Evolutionary conservation across 2,888 invertebrate genomes (phyloP).

Genomic region (Rugalucina vietnamica): DNA sequence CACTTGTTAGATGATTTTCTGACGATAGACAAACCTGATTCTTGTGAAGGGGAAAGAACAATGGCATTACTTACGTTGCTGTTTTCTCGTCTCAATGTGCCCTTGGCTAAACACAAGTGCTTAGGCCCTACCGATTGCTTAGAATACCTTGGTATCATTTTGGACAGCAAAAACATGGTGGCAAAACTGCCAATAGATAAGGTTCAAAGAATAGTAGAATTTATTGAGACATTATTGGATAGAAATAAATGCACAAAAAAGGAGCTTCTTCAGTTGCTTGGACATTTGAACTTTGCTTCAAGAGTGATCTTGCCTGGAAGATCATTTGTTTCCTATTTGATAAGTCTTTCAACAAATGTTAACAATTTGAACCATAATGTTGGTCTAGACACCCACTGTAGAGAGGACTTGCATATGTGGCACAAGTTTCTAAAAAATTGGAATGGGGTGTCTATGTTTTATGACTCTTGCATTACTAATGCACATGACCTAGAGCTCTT

Average conservation of each 20-base stretch:
- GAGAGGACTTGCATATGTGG: background rate
- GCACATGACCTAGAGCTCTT: too few relatives aligned
- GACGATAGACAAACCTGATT: conserved; percentile 21
- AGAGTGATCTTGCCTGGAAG: background rate
- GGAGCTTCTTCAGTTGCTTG: background rate
- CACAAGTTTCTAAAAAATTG: background rate
- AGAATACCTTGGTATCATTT: conserved; percentile 53
- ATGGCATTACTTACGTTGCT: conserved; percentile 42
- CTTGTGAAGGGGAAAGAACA: conserved; percentile 23
- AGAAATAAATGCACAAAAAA: background rate
- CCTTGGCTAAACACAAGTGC: conserved; percentile 42
- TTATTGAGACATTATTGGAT: background rate
- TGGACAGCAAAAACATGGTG: conserved; percentile 50
- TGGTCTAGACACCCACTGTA: background rate
- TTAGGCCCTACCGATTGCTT: conserved; percentile 34
- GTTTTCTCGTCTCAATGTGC: conserved; percentile 45
- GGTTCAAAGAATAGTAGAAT: conserved; percentile 18
- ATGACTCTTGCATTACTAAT: too few relatives aligned
- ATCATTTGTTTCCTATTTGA: background rate
- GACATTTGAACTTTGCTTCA: too few relatives aligned
- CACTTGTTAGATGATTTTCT: conserved; percentile 56
- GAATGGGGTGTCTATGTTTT: too few relatives aligned
- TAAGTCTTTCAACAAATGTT: background rate
- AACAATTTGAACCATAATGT: background rate
- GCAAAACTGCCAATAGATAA: conserved; percentile 46